A percentile compares a stretch with the other conserved stretches of the same genome.
Conservation (phyloP, 2,888 invertebrate species). For the Entomobrya multifasciata region DNA sequence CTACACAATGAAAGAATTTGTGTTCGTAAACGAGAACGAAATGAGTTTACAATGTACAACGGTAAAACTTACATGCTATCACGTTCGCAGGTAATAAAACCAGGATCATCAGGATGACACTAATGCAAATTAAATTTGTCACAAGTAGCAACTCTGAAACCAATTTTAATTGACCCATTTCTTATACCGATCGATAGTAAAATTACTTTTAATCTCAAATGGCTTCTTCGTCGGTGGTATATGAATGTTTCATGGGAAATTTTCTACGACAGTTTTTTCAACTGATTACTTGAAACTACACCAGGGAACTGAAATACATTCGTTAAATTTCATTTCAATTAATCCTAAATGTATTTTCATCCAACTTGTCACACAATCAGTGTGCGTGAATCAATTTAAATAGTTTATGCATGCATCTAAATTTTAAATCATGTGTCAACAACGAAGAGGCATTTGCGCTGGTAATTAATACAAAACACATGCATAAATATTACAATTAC, state of each 20-base stretch:
- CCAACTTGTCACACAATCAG: not conserved
- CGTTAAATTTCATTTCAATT: not conserved
- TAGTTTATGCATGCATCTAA: not conserved
- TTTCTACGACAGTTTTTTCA: not conserved
- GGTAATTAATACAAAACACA: too few species aligned
- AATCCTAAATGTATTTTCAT: not conserved
- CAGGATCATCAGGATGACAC: conserved; percentile 8
- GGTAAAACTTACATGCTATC: conserved; percentile 46
- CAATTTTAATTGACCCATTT: conserved; percentile 44
- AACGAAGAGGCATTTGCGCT: not conserved
- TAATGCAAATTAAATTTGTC: conserved; percentile 30
- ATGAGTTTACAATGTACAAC: too few species aligned
- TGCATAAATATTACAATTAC: too few species aligned
- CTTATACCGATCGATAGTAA: conserved; percentile 10
- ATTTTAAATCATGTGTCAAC: not conserved
- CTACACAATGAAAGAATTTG: not conserved
- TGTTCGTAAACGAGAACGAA: not conserved
- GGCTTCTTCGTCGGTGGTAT: not conserved
- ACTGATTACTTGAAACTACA: conserved; percentile 3
- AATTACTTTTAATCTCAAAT: not conserved
- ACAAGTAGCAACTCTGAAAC: not conserved
- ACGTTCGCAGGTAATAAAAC: not conserved
- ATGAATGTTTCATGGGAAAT: not conserved
- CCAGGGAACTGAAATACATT: conserved; percentile 23
- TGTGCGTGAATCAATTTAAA: not conserved